Conservation (phyloP, 2,797 vertebrate genomes). For the Siniperca obscura region DNA sequence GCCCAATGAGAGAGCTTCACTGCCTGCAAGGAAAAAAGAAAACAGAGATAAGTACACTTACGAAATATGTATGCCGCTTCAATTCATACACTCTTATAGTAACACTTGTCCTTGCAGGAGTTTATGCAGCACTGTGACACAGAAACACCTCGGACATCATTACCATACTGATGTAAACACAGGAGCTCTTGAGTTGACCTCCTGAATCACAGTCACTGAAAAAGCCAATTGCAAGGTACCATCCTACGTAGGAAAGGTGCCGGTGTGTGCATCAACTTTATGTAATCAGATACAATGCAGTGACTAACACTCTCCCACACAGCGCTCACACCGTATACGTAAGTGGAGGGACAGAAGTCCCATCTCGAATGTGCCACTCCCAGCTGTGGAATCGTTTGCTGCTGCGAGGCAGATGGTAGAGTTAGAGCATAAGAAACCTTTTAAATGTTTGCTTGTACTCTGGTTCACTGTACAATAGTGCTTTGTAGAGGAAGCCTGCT, state of each 20-base stretch:
- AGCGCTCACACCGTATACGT: neutral
- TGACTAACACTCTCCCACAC: conserved; percentile 67
- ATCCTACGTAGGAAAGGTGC: conserved; percentile 43
- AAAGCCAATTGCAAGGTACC: conserved; percentile 35
- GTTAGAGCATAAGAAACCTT: conserved; percentile 31
- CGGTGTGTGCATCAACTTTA: conserved; percentile 53
- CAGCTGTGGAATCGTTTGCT: conserved; percentile 36
- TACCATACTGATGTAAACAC: conserved; percentile 52
- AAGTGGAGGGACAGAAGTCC: conserved; percentile 49
- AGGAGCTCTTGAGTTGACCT: conserved; percentile 38
- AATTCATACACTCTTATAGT: conserved; percentile 22
- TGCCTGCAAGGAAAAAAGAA: conserved; percentile 80
- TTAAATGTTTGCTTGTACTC: conserved; percentile 45
- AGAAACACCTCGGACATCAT: conserved; percentile 51
- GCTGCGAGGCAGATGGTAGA: conserved; percentile 40
- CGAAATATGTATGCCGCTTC: conserved; percentile 9
- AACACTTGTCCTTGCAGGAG: conserved; percentile 6
- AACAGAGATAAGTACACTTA: conserved; percentile 22
- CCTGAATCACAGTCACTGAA: conserved; percentile 32
- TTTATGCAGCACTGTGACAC: conserved; percentile 8
- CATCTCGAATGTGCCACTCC: conserved; percentile 67
- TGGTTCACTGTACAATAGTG: neutral
- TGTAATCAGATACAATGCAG: conserved; percentile 44
- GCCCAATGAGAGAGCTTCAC: conserved; percentile 93
- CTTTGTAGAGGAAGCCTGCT: conserved; percentile 36